Base-by-base conservation (phyloP, 2,888 invertebrate species). In the Lasioglossum lativentre region DNA sequence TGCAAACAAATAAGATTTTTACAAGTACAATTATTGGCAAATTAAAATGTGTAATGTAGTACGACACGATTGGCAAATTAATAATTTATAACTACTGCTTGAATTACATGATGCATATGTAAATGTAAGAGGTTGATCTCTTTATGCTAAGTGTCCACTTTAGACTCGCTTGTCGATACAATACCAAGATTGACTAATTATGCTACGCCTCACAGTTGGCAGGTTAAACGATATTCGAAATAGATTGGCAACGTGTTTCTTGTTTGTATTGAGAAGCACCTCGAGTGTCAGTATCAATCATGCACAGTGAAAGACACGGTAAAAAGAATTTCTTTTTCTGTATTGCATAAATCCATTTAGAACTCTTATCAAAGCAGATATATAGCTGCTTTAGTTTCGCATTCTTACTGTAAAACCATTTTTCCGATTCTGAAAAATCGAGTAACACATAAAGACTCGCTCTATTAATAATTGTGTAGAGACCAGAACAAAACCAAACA, bases 181-280 rank as follows among this genome's bases (percentile, higher is more conserved):
- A 42, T 6, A 42, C 30, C 59, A 1, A n/a, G 27, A 42, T 42
- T 27, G 16, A 42, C 71, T 71, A 71, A 71, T 42, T 71, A 71
- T 38, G 38, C 42, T 42, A 16, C 40, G 42, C n/a, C n/a, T 16
- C 42, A 42, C n/a, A 71, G 42, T 71, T 71, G 71, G 71, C 71
- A 71, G 6, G 14, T 40, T 42, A 42, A 71, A 40, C 38, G 16
- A 71, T 40, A 42, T 23, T 38, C 5, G 27, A 42, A 71, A 71
- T 71, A 71, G 38, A 71, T 42, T 40, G 38, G 71, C 16, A n/a
- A 71, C 27, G 42, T 42, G 42, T 27, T 42, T 27, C 42, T 16
- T 5, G 2, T 42, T 42, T 42, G 71, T 42, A 42, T 71, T 40
- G 42, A 16, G 42, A 40, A 12, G 27, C 40, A 14, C 68, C 68